Evolutionary conservation across 2,797 vertebrate species (phyloP).

Genomic region (Hydrocynus forskahlii): DNA sequence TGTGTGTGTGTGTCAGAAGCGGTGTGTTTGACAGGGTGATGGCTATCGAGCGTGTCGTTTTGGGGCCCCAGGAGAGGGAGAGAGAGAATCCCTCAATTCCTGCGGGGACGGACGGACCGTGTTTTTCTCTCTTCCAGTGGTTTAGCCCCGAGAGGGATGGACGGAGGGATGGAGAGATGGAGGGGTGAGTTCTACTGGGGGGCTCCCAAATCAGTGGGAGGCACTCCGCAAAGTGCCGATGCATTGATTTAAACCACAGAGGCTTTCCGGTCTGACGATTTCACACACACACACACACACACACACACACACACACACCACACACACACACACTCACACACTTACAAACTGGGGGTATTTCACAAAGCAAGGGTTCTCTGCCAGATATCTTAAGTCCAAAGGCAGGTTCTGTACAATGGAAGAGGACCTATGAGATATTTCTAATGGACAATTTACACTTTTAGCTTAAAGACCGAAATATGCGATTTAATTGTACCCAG

Average conservation of each 20-base stretch:
- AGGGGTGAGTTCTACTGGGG: slow-evolving; percentile 42
- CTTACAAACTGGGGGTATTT: slow-evolving; percentile 26
- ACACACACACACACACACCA: slow-evolving; percentile 10
- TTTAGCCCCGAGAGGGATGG: slow-evolving; percentile 19
- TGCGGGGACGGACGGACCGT: slow-evolving; percentile 23
- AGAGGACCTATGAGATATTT: background rate
- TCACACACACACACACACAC: slow-evolving; percentile 35
- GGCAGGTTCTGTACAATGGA: background rate
- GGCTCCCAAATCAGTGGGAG: slow-evolving; percentile 73
- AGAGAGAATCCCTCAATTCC: slow-evolving; percentile 32
- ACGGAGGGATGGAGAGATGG: slow-evolving; percentile 20
- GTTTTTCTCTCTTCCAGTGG: slow-evolving; percentile 39
- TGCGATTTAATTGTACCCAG: too few species aligned
- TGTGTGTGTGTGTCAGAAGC: slow-evolving; percentile 23
- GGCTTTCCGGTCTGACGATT: slow-evolving; percentile 71
- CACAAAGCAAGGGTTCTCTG: background rate
- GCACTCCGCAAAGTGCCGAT: slow-evolving; percentile 79
- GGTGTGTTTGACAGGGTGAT: slow-evolving; percentile 35
- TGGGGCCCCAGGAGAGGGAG: slow-evolving; percentile 19
- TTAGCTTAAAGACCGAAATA: background rate
- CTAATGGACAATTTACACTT: background rate
- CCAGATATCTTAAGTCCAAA: slow-evolving; percentile 39
- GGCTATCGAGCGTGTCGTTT: slow-evolving; percentile 44
- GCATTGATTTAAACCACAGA: slow-evolving; percentile 81
- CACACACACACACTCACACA: slow-evolving; percentile 20